Percentiles rank a stretch among this genome's conserved stretches.
Conservation (phyloP, 2,888 invertebrate species). For the Protonemura montana region DNA sequence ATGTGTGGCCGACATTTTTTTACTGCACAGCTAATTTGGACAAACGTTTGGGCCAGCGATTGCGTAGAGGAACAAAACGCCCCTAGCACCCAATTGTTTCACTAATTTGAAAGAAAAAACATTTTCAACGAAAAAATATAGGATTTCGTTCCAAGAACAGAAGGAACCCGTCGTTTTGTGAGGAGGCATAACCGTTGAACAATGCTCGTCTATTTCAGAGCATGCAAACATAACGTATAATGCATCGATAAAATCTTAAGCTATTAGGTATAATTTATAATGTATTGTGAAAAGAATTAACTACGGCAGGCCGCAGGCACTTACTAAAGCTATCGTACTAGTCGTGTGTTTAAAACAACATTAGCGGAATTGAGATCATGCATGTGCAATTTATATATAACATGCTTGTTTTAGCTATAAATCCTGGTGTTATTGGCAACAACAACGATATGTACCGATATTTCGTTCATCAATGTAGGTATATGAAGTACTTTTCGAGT, state of each 20-base stretch:
- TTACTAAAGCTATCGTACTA: not conserved
- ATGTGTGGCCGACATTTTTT: not conserved
- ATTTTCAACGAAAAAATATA: not conserved
- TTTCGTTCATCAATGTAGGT: not conserved
- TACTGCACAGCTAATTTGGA: no score
- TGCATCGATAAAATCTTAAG: not conserved
- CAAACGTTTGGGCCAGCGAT: not conserved
- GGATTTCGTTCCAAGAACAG: not conserved
- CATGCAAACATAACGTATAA: not conserved
- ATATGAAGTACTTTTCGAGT: not conserved
- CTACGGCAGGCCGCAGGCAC: not conserved
- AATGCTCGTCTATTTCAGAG: not conserved
- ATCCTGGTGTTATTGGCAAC: not conserved
- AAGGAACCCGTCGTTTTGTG: not conserved
- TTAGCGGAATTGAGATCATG: constrained; percentile 7
- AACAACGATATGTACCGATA: not conserved
- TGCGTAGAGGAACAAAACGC: not conserved
- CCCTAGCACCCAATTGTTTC: not conserved
- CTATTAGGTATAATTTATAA: not conserved
- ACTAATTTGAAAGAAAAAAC: not conserved
- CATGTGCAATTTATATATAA: not conserved
- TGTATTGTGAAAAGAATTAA: not conserved
- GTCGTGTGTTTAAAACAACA: not conserved
- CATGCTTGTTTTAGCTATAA: not conserved
- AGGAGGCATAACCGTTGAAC: not conserved